A percentile compares a stretch with the other conserved stretches of the same genome.
Evolutionary conservation across 2,888 invertebrate species (phyloP).

Genomic region (Melanostoma scalare): DNA sequence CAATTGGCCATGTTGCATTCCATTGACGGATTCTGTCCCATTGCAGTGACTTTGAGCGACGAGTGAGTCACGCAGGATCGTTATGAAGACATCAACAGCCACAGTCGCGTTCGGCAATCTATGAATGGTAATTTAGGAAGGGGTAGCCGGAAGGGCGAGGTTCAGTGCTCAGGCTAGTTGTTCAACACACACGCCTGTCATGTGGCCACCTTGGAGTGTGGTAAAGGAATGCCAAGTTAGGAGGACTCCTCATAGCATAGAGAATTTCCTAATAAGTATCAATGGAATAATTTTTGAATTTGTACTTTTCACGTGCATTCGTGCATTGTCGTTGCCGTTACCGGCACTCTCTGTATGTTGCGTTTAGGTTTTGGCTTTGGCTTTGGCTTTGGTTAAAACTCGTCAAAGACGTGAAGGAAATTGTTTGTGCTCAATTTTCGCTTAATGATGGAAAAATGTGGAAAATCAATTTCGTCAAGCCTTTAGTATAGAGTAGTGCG

Average conservation of each 20-base stretch:
- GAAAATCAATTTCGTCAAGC: slow-evolving; percentile 32
- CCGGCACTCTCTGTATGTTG: background rate
- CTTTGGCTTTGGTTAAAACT: background rate
- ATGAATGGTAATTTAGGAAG: slow-evolving; percentile 65
- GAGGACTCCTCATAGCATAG: slow-evolving; percentile 39
- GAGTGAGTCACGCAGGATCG: slow-evolving; percentile 73
- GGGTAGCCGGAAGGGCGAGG: background rate
- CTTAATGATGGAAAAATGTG: slow-evolving; percentile 56
- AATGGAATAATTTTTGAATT: slow-evolving; percentile 71
- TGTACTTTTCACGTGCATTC: slow-evolving; percentile 56
- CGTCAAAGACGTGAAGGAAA: slow-evolving; percentile 7
- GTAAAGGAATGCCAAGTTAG: slow-evolving; percentile 61
- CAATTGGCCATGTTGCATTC: slow-evolving; percentile 71
- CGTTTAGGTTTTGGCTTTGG: background rate
- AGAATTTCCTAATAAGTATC: slow-evolving; percentile 69
- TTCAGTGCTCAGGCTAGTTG: background rate
- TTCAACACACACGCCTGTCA: slow-evolving; percentile 62
- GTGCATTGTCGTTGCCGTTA: background rate
- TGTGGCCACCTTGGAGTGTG: slow-evolving; percentile 71
- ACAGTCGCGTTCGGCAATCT: slow-evolving; percentile 27
- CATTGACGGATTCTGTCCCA: slow-evolving; percentile 73
- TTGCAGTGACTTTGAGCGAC: slow-evolving; percentile 70
- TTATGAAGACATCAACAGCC: slow-evolving; percentile 71
- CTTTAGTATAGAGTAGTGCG: background rate
- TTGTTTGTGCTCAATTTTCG: slow-evolving; percentile 38